Evolutionary conservation across 2,888 invertebrate genomes (phyloP).

Genomic region (Sphinx pinastri): DNA sequence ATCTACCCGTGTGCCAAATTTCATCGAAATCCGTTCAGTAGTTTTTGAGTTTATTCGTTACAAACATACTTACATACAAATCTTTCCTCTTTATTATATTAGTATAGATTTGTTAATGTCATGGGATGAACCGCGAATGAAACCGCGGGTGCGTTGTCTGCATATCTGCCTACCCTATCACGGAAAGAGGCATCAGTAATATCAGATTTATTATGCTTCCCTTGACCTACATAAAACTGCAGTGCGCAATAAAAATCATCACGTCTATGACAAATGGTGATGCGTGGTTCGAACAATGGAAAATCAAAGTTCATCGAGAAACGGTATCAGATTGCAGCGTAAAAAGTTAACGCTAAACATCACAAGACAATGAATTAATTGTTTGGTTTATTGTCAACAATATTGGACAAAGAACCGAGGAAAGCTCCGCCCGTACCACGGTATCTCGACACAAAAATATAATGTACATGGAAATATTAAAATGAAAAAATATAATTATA

Average conservation of each 20-base stretch:
- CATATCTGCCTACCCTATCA: too few relatives aligned
- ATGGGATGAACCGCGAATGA: too few relatives aligned
- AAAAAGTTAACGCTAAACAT: slow-evolving; percentile 27
- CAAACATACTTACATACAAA: too few relatives aligned
- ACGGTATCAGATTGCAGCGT: slow-evolving; percentile 22
- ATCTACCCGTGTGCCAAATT: too few relatives aligned
- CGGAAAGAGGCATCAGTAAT: too few relatives aligned
- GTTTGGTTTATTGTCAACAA: slow-evolving; percentile 9
- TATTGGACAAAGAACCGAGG: slow-evolving; percentile 20
- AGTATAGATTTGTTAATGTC: too few relatives aligned
- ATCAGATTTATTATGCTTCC: not conserved
- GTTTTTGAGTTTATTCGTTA: too few relatives aligned
- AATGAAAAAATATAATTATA: too few relatives aligned
- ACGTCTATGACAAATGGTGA: slow-evolving; percentile 8
- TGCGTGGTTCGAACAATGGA: slow-evolving; percentile 4
- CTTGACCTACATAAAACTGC: not conserved
- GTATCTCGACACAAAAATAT: not conserved
- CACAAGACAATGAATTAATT: slow-evolving; percentile 20
- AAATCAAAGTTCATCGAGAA: slow-evolving; percentile 27
- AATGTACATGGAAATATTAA: not conserved
- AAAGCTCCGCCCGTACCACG: slow-evolving; percentile 3
- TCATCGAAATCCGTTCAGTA: too few relatives aligned
- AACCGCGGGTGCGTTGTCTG: too few relatives aligned
- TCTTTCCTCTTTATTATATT: too few relatives aligned
- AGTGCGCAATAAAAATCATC: not conserved